Base-by-base conservation (phyloP, 2,113 vertebrate genomes). In the Archilochus colubris region DNA sequence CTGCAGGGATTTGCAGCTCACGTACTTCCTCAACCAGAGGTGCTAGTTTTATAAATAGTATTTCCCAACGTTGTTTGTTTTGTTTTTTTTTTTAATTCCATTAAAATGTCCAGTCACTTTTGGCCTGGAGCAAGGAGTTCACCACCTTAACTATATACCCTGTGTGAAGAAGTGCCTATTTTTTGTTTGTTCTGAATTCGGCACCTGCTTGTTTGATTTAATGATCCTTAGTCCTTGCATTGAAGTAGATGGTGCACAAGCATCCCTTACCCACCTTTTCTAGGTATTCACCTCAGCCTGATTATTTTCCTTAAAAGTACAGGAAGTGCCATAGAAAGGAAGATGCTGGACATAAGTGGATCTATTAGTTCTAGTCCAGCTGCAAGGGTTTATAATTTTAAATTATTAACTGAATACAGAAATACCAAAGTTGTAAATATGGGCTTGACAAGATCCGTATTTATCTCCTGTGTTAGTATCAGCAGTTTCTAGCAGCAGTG, bases 161-260 rank as follows among this genome's bases (percentile, higher is more conserved):
- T 92, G 53, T 51, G 28, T 53, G 40, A 90, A 93, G 59, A 83
- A 72, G 64, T 72, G 44, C 31, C 80, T 86, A 6, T 43, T 86
- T 83, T 27, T 88, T 55, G 36, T 93, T 94, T 96, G 79, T 80
- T 94, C 63, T 90, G 62, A 96, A 69, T 74, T 54, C 95, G 91
- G 86, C 86, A 96, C 76, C 92, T 92, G 83, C 91, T 93, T 87
- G 86, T 97, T 96, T 93, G 61, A 68, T 92, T 88, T 93, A 84
- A 94, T 72, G 50, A 89, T 64, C 83, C 55, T 77, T 38, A 67
- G 80, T 27, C 38, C 64, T 88, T 64, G 54, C 23, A 43, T 14
- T 59, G 90, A 88, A 94, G 38, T 33, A 79, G 43, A 58, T 73
- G 82, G 38, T 55, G 55, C 92, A 70, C 38, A 33, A 83, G 72